Percentiles rank a stretch among this genome's conserved stretches.
Evolutionary conservation across 2,888 invertebrate species (phyloP).

Genomic region (Priocnemis perturbator): DNA sequence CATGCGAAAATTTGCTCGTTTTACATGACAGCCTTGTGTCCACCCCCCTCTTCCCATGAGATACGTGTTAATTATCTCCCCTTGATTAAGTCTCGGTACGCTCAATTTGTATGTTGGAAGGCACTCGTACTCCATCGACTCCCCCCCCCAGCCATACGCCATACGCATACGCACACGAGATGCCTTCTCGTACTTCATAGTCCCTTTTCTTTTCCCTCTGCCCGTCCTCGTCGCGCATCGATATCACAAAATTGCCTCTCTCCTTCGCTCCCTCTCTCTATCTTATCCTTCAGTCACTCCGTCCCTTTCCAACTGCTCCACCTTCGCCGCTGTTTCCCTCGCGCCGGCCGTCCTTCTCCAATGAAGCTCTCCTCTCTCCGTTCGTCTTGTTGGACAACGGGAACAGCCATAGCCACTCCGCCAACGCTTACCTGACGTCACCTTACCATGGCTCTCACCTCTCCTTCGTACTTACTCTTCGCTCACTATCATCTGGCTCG

Average conservation of each 20-base stretch:
- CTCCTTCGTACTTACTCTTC: conserved; percentile 21
- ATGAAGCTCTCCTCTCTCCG: conserved; percentile 33
- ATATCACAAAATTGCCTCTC: not conserved
- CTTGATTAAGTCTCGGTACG: no score
- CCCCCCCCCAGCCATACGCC: no score
- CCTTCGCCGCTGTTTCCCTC: no score
- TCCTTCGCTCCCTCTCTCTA: conserved; percentile 21
- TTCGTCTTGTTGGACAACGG: conserved; percentile 47
- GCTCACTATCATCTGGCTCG: not conserved
- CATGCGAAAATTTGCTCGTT: no score
- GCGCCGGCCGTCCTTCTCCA: no score
- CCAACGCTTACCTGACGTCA: conserved; percentile 65
- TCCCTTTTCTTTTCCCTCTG: conserved; percentile 9
- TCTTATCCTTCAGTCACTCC: not conserved
- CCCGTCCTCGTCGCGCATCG: conserved; percentile 7
- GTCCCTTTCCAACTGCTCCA: not conserved
- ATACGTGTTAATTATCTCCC: no score
- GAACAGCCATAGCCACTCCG: conserved; percentile 60
- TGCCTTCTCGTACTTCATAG: conserved; percentile 1
- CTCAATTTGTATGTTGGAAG: no score
- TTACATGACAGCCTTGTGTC: no score
- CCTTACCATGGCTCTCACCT: conserved; percentile 20
- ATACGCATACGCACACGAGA: not conserved
- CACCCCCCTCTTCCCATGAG: no score
- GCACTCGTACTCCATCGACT: no score